Conservation (phyloP, 2,888 invertebrate species). For the Amiota communis region DNA sequence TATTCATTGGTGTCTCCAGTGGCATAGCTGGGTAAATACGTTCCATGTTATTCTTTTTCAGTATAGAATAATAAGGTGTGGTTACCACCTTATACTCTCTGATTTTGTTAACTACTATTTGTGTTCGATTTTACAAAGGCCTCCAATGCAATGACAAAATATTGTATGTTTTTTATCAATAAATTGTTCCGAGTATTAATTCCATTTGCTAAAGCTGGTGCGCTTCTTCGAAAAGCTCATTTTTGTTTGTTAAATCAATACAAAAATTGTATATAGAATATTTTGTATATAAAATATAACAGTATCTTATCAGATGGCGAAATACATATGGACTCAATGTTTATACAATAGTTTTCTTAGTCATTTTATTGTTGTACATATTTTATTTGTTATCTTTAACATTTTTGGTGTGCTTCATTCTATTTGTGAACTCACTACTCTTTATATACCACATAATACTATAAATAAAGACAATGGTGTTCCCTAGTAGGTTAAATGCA, state of each 20-base stretch:
- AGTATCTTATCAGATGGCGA: too few relatives aligned
- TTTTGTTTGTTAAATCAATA: neutral
- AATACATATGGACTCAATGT: too few relatives aligned
- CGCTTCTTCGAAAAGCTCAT: conserved; percentile 11
- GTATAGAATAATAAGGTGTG: conserved; percentile 3
- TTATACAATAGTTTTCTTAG: too few relatives aligned
- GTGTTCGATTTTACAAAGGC: neutral
- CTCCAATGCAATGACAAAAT: neutral
- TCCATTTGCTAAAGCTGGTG: neutral
- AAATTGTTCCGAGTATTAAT: neutral
- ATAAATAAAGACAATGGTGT: too few relatives aligned
- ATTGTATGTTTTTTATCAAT: conserved; percentile 17
- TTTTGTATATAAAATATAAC: too few relatives aligned
- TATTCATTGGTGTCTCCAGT: conserved; percentile 48
- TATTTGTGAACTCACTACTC: too few relatives aligned
- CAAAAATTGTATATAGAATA: too few relatives aligned
- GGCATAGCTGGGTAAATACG: conserved; percentile 50
- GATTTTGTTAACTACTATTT: neutral
- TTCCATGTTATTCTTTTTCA: conserved; percentile 40
- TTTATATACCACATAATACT: too few relatives aligned
- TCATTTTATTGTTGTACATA: too few relatives aligned
- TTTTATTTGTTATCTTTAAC: too few relatives aligned
- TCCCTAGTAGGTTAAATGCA: too few relatives aligned
- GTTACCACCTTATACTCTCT: neutral
- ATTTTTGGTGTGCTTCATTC: too few relatives aligned